phyloP scores from a whole-genome alignment of 92 coral and sea anemone species.

The Epizoanthus fatuus region DNA sequence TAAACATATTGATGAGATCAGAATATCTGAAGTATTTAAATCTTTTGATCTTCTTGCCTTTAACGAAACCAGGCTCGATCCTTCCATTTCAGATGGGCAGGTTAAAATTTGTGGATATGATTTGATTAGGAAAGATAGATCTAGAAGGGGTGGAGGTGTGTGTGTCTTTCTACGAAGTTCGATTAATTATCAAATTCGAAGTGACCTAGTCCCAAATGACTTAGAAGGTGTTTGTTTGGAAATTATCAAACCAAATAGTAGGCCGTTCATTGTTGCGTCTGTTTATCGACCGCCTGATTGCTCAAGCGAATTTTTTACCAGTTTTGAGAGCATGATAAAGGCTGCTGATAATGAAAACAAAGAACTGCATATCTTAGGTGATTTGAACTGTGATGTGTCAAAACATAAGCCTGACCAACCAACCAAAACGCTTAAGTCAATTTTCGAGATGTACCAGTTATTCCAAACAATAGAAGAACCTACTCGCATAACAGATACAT shows the following conservation, averaged over 20 bases:
- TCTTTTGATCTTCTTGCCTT: constrained; percentile 56
- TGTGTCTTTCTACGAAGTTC: constrained; percentile 56
- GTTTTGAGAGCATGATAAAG: constrained; percentile 56
- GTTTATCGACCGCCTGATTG: constrained; percentile 58
- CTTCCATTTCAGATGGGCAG: constrained; percentile 49
- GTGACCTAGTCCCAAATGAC: constrained; percentile 40
- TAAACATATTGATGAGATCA: constrained; percentile 48
- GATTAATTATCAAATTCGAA: constrained; percentile 46
- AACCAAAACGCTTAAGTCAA: too few species aligned
- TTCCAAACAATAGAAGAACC: too few species aligned
- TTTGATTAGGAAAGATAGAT: constrained; percentile 59
- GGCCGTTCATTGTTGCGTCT: constrained; percentile 45
- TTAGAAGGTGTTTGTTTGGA: constrained; percentile 55
- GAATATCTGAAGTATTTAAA: constrained; percentile 17
- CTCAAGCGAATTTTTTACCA: constrained; percentile 37
- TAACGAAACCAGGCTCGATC: constrained; percentile 64
- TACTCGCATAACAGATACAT: too few species aligned
- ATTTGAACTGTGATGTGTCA: constrained; percentile 41
- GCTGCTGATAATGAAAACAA: constrained; percentile 45
- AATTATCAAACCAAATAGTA: constrained; percentile 59
- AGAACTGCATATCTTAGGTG: constrained; percentile 60
- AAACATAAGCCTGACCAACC: too few species aligned
- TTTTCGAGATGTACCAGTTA: too few species aligned
- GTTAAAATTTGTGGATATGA: constrained; percentile 58
- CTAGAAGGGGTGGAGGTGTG: constrained; percentile 64